Percentiles rank a stretch among this genome's conserved stretches.
Evolutionary conservation across 2,888 invertebrate species (phyloP).

Genomic region (Xestia xanthographa): DNA sequence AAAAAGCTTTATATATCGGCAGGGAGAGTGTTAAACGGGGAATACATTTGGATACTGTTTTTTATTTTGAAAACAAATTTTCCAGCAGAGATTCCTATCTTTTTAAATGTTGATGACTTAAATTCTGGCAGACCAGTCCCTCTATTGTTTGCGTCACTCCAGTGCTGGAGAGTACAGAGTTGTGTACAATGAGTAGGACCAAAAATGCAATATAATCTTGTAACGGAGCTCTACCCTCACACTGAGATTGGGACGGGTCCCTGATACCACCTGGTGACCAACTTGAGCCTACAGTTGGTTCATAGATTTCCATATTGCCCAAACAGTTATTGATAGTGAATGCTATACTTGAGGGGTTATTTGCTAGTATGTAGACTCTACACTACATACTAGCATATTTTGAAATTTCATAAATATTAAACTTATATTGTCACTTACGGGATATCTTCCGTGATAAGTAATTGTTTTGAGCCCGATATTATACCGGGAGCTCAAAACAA

Average conservation of each 20-base stretch:
- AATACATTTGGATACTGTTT: too few relatives aligned
- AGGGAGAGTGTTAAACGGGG: too few relatives aligned
- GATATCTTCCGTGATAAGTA: too few relatives aligned
- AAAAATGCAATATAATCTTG: not conserved
- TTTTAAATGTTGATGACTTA: not conserved
- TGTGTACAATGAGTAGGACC: not conserved
- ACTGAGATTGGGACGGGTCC: not conserved
- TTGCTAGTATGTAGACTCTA: not conserved
- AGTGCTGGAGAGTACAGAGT: not conserved
- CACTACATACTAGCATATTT: not conserved
- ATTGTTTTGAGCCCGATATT: too few relatives aligned
- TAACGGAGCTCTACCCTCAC: not conserved
- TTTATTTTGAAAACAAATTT: too few relatives aligned
- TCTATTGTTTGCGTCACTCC: not conserved
- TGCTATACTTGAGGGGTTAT: not conserved
- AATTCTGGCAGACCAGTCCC: not conserved
- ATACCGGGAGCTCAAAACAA: too few relatives aligned
- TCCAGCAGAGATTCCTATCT: too few relatives aligned
- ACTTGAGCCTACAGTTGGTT: not conserved
- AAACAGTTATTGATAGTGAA: not conserved
- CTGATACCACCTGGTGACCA: not conserved
- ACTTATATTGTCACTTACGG: too few relatives aligned
- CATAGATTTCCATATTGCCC: not conserved
- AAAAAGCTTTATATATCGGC: too few relatives aligned
- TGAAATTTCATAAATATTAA: not conserved